Conservation (phyloP, 2,797 vertebrate species). For the Nasua narica region DNA sequence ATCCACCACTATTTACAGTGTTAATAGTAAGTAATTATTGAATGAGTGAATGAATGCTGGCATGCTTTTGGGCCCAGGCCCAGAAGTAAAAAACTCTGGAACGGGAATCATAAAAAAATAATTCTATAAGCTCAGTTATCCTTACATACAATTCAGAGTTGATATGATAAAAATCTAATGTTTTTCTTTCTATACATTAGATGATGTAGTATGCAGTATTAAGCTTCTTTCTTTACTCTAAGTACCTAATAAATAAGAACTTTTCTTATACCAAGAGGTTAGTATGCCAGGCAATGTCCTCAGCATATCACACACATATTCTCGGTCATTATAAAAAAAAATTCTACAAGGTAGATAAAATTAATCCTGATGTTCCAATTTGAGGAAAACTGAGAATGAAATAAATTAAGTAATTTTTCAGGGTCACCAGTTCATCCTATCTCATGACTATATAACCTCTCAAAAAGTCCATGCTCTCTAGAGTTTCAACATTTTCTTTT, state of each 20-base stretch:
- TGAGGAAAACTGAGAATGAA: background rate
- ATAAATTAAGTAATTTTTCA: background rate
- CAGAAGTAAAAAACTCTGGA: background rate
- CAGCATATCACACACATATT: background rate
- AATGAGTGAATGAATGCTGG: background rate
- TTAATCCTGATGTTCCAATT: slow-evolving; percentile 15
- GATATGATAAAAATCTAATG: background rate
- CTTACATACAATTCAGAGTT: background rate
- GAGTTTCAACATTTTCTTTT: background rate
- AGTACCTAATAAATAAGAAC: background rate
- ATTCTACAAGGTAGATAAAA: background rate
- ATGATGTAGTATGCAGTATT: background rate
- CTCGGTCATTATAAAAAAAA: background rate
- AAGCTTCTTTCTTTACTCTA: background rate
- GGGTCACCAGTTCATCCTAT: background rate
- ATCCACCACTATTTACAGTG: background rate
- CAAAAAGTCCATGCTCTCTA: background rate
- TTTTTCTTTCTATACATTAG: background rate
- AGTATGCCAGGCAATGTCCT: background rate
- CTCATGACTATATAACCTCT: background rate
- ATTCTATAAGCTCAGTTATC: background rate
- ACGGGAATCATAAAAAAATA: background rate
- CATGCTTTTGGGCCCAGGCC: background rate
- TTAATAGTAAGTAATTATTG: background rate
- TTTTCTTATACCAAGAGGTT: background rate